Percentiles rank a stretch among this genome's conserved stretches.
phyloP scores from a whole-genome alignment of 2,797 vertebrate genomes.

The Hydrophis major region DNA sequence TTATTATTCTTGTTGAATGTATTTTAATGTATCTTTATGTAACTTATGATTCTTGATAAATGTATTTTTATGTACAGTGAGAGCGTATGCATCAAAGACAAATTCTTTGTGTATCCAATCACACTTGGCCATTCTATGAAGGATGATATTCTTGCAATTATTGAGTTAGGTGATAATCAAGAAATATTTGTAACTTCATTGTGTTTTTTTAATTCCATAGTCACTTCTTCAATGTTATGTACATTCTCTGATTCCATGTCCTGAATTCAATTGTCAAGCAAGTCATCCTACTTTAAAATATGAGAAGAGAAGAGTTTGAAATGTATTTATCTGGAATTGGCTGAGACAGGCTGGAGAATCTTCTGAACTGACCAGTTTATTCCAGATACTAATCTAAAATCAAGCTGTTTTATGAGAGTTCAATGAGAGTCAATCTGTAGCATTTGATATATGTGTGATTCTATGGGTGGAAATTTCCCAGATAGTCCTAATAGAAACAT shows the following conservation, averaged over 20 bases:
- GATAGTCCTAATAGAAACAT: background rate
- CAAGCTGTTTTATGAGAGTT: background rate
- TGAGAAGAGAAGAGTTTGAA: background rate
- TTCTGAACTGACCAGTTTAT: background rate
- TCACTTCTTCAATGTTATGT: background rate
- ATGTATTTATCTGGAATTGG: background rate
- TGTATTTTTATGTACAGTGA: too few relatives aligned
- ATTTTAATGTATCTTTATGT: too few relatives aligned
- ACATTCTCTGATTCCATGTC: background rate
- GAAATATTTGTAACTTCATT: background rate
- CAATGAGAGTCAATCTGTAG: background rate
- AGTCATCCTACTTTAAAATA: background rate
- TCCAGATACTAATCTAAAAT: background rate
- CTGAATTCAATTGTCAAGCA: background rate
- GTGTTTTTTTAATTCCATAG: background rate
- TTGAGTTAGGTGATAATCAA: background rate
- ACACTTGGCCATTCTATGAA: background rate
- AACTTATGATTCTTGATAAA: too few relatives aligned
- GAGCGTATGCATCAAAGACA: too few relatives aligned
- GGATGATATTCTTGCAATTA: background rate
- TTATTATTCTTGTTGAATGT: too few relatives aligned
- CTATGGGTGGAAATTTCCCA: background rate
- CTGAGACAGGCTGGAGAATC: background rate
- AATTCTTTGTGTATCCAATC: too few relatives aligned
- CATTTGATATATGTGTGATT: background rate